A percentile compares a stretch with the other conserved stretches of the same genome.
phyloP scores from a whole-genome alignment of 2,888 invertebrate species.

The Seira sanloemensis region DNA sequence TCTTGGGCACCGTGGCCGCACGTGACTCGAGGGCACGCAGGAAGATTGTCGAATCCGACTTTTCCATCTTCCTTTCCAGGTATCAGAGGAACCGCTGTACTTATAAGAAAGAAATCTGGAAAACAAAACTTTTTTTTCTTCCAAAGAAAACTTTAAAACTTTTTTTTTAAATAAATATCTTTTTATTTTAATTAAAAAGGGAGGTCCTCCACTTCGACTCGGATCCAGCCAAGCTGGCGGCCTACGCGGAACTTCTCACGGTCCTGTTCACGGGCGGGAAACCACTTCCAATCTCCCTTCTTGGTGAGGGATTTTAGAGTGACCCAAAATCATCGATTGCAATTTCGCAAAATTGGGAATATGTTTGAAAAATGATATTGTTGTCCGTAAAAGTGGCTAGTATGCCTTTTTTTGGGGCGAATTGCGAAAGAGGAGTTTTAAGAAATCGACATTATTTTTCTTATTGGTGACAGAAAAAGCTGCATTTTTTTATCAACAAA shows the following conservation, averaged over 20 bases:
- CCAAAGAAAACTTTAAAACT: background rate
- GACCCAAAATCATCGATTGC: no score
- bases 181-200: background rate
- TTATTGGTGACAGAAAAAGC: no score
- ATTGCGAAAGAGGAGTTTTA: no score
- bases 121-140: no score
- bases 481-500: no score
- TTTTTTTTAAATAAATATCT: background rate
- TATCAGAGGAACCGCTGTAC: background rate
- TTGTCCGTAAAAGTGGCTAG: background rate
- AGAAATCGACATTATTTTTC: no score
- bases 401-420: no score
- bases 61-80: conserved; percentile 12
- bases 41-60: conserved; percentile 23
- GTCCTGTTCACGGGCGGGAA: conserved; percentile 24
- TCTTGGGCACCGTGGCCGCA: conserved; percentile 20
- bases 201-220: background rate
- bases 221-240: conserved; percentile 4
- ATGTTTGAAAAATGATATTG: background rate
- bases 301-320: no score
- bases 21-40: conserved; percentile 8
- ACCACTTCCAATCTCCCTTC: background rate
- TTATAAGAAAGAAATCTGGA: no score
- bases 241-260: conserved; percentile 29
- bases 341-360: no score